Base-by-base conservation (phyloP, 2,797 vertebrate species). In the Scolopax bukidnonensis region DNA sequence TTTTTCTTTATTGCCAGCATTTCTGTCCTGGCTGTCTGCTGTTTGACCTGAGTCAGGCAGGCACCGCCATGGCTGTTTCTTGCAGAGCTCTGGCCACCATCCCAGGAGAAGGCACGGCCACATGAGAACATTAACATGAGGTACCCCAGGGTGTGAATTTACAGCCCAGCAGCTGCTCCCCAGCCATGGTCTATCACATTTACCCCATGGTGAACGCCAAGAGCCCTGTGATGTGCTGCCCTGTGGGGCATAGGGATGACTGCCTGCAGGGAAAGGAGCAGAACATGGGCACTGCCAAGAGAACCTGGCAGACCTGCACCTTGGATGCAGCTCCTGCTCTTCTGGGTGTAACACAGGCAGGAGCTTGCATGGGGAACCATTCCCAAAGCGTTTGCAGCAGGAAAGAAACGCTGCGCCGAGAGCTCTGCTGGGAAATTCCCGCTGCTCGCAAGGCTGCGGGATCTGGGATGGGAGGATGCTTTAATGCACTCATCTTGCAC, bases 401-500 rank as follows among this genome's bases (percentile, higher is more conserved):
- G 45, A 41, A 64, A 36, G 36, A 54, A 50, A 47, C 0, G 6
- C 70, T 19, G 38, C 0, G 0, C 16, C 3, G 51, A 87, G 57
- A 78, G 64, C 53, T 75, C 78, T 64, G 68, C 71, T 9, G 71
- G 16, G 30, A 56, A 74, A 65, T 92, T 71, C 56, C 24, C 19
- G 27, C 19, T 0, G 64, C 75, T 95, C 4, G 0, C 21, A 25
- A 59, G 70, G 84, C 82, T 3, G 3, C 50, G 9, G 81, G 47
- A 85, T 73, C 90, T 41, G 48, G 78, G 76, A 9, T n/a, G 17
- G 45, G 48, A 85, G 92, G 73, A 54, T 61, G 57, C 67, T 77
- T 92, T 94, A 74, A 16, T 48, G 89, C 73, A 89, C 85, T 89
- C 54, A 14, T 80, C 64, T 91, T 18, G 2, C 85, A n/a, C 38